Conservation (phyloP, 2,113 vertebrate species). For the Vombatus ursinus region DNA sequence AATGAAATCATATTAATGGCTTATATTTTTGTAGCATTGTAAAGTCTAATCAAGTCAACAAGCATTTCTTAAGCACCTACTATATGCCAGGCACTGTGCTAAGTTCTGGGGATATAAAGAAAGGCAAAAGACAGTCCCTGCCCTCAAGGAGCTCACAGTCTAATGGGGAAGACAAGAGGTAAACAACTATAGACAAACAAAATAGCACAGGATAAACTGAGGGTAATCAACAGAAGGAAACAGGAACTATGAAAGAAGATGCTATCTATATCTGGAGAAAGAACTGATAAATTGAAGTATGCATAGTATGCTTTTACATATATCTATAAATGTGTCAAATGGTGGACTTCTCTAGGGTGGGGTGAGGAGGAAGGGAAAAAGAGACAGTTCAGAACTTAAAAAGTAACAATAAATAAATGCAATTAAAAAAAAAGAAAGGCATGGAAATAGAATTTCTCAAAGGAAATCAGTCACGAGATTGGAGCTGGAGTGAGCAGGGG, state of each 20-base stretch:
- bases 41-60: not conserved
- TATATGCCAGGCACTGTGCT: not conserved
- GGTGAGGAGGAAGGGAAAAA: too few species aligned
- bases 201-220: not conserved
- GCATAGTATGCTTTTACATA: too few species aligned
- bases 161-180: not conserved
- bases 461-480: not conserved
- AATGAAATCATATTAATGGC: not conserved
- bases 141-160: not conserved
- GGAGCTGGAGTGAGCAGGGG: not conserved
- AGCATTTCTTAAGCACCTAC: not conserved
- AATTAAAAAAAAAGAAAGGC: not conserved
- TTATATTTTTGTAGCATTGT: not conserved
- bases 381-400: too few species aligned
- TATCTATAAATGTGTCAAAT: too few species aligned
- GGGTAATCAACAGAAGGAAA: not conserved
- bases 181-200: not conserved
- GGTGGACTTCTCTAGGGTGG: too few species aligned
- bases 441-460: not conserved
- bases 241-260: too few species aligned
- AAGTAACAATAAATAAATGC: too few species aligned
- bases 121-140: not conserved
- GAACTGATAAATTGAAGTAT: too few species aligned
- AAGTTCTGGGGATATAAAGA: not conserved
- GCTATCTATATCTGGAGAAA: too few species aligned